Conservation (phyloP, 2,797 vertebrate species). For the Prunella strophiata region DNA sequence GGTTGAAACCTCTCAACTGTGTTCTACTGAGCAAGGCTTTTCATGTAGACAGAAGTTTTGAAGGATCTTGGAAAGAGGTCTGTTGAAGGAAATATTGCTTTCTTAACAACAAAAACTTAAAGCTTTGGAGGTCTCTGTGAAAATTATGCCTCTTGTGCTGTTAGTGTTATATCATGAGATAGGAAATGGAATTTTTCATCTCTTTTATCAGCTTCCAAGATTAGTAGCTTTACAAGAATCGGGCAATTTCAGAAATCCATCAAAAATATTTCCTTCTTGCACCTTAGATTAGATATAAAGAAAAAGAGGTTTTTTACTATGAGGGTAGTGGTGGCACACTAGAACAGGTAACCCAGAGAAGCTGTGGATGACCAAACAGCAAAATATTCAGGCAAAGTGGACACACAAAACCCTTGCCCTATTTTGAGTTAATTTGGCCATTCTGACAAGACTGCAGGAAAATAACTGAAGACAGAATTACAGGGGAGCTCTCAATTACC, state of each 20-base stretch:
- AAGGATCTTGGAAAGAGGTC: neutral
- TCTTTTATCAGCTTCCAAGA: slow-evolving; percentile 3
- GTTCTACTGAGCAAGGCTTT: neutral
- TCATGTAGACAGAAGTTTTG: neutral
- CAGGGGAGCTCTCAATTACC: neutral
- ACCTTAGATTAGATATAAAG: neutral
- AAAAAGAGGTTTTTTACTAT: neutral
- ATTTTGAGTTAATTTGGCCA: neutral
- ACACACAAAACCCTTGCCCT: neutral
- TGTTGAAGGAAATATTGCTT: neutral
- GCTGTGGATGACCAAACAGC: neutral
- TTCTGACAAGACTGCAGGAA: neutral
- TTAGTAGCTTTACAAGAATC: neutral
- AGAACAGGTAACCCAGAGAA: neutral
- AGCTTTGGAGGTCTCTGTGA: neutral
- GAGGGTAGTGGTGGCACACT: no score
- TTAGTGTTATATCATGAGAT: neutral
- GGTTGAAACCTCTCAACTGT: neutral
- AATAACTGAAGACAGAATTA: neutral
- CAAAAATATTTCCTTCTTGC: neutral
- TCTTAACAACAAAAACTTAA: neutral
- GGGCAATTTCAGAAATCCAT: neutral
- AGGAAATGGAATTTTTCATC: neutral
- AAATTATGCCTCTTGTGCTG: neutral
- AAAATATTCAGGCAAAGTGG: neutral